Conservation (phyloP, 2,113 vertebrate species). For the Callorhinus ursinus region DNA sequence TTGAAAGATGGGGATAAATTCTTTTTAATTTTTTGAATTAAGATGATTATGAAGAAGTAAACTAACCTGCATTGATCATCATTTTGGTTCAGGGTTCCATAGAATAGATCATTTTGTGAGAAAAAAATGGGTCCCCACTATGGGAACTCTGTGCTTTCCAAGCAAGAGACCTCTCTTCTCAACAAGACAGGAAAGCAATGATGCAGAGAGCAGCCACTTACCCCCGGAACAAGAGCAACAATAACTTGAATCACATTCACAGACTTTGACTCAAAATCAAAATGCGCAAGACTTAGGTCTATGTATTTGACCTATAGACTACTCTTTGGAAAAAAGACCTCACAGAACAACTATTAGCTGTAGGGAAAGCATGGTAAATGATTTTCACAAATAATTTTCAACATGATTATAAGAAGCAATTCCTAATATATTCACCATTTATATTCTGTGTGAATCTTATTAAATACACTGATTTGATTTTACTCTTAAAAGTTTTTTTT, state of each 20-base stretch:
- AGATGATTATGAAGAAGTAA: not conserved
- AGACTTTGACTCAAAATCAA: not conserved
- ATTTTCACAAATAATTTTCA: constrained; percentile 31
- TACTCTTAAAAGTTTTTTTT: not conserved
- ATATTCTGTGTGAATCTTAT: not conserved
- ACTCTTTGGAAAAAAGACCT: not conserved
- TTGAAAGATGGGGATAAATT: not conserved
- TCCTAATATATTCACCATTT: not conserved
- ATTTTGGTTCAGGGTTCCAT: not conserved
- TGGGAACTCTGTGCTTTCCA: not conserved
- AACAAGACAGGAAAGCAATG: not conserved
- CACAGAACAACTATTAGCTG: not conserved
- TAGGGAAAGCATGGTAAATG: not conserved
- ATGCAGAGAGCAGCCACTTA: not conserved
- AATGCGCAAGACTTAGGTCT: not conserved
- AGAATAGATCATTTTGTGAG: not conserved
- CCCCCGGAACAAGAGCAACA: not conserved
- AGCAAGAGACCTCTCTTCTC: not conserved
- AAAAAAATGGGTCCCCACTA: not conserved
- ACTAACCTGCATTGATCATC: not conserved
- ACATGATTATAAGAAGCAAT: not conserved
- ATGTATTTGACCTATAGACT: not conserved
- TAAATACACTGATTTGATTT: not conserved
- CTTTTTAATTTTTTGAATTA: not conserved
- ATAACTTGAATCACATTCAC: not conserved